Base-by-base conservation (phyloP, 2,797 vertebrate species). In the Antennarius maculatus region DNA sequence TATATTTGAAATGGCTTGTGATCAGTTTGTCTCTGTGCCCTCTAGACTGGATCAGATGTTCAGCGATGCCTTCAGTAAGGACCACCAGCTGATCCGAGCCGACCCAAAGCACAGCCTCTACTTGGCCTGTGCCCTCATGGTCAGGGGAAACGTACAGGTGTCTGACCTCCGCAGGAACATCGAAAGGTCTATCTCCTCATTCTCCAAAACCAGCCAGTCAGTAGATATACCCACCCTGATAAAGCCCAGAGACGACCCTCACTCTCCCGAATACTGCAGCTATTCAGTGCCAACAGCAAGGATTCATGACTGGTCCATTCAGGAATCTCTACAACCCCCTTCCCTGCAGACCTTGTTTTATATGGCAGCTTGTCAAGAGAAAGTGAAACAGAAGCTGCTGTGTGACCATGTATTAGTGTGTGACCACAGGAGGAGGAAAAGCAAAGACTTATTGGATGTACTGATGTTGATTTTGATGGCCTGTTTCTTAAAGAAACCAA, bases 141-240 rank as follows among this genome's bases (percentile, higher is more conserved):
- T 98, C 71, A 88, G 97, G 79, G 97, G 98, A 73, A 94, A 97
- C 0, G 96, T 98, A 43, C 96, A 96, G 64, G 84, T 99, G 83
- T 99, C 97, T 12, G 97, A 99, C 82, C 93, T 99, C 65, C 95
- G 96, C 69, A 94, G 98, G 88, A 99, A 99, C 84, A 99, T 99
- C 42, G 95, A 99, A 84, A 96, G 97, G 96, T 99, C 82, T 47
- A 2, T 18, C 34, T 50, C 47, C 23, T 12, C 18, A 18, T 12
- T 2, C 49, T 50, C 7, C 42, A 42, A 45, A 56, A 61, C 69
- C 18, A 69, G 34, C 39, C 9, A 1, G 13, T 12, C 0, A 54
- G 23, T 53, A 51, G 12, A 51, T 13, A 14, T 65, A 34, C 18
- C 47, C 39, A 8, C 52, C 29, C 67, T 14, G n/a, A 53, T 15